Percentiles rank a stretch among this genome's conserved stretches.
phyloP scores from a whole-genome alignment of 2,113 vertebrate genomes.

The Halichoeres trimaculatus region DNA sequence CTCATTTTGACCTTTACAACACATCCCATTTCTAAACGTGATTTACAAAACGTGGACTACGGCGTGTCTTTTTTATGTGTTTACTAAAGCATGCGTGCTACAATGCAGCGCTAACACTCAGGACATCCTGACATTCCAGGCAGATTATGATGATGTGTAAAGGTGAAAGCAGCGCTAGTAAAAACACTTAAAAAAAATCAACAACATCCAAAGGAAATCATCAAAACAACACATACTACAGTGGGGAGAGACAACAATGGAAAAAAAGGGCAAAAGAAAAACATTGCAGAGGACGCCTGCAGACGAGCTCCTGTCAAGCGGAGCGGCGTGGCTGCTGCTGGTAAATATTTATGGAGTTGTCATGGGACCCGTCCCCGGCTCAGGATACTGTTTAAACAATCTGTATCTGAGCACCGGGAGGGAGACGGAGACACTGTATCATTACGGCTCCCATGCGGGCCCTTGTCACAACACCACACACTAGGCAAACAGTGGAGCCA shows the following conservation, averaged over 20 bases:
- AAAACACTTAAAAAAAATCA: constrained; percentile 43
- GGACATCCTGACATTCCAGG: constrained; percentile 53
- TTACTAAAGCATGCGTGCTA: constrained; percentile 21
- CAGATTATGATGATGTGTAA: constrained; percentile 29
- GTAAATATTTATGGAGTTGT: constrained; percentile 88
- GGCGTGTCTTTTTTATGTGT: constrained; percentile 20
- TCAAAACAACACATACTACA: constrained; percentile 57
- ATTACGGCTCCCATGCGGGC: constrained; percentile 79
- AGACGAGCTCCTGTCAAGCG: constrained; percentile 67
- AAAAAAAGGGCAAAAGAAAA: constrained; percentile 66
- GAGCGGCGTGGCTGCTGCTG: constrained; percentile 60
- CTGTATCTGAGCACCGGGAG: constrained; percentile 76
- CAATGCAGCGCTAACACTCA: constrained; percentile 12
- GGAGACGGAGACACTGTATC: constrained; percentile 79
- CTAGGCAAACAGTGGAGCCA: constrained; percentile 65
- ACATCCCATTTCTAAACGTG: not conserved
- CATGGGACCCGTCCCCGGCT: constrained; percentile 83
- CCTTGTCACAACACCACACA: constrained; percentile 77
- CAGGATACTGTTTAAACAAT: constrained; percentile 85
- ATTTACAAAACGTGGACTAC: not conserved
- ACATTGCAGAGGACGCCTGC: constrained; percentile 66
- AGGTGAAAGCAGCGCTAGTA: constrained; percentile 22
- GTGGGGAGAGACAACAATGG: constrained; percentile 60
- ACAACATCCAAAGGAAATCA: constrained; percentile 58
- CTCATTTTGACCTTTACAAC: not conserved